Conservation (phyloP, 2,797 vertebrate genomes). For the Paramormyrops hopkinsi region DNA sequence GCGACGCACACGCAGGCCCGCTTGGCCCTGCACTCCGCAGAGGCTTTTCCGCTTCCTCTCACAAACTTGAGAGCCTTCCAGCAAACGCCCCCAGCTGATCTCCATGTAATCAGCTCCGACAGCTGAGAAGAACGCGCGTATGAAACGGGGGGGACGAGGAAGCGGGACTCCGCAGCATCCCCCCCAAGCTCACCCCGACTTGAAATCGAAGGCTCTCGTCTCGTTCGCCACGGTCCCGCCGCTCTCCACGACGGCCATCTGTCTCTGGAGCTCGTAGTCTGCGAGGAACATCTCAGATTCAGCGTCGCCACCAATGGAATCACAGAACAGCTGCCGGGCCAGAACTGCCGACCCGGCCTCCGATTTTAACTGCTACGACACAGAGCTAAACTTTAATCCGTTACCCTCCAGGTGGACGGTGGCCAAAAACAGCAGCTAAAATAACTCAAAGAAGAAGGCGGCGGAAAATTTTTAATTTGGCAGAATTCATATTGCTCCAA, state of each 20-base stretch:
- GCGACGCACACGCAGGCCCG: not conserved
- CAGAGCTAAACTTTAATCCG: not conserved
- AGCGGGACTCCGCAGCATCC: not conserved
- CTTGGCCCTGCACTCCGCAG: not conserved
- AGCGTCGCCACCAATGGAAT: not conserved
- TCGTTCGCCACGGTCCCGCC: slow-evolving; percentile 83
- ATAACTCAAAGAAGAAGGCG: not conserved
- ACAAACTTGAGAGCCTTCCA: not conserved
- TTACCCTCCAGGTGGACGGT: not conserved
- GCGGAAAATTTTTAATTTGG: not conserved
- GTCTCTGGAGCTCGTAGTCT: slow-evolving; percentile 96
- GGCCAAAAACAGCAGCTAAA: not conserved
- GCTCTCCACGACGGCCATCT: slow-evolving; percentile 74
- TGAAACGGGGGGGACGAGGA: not conserved
- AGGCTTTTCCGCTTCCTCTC: not conserved
- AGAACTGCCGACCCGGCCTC: not conserved
- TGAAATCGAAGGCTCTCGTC: slow-evolving; percentile 87
- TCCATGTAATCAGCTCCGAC: not conserved
- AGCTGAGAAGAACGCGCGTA: not conserved
- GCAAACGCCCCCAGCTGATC: not conserved
- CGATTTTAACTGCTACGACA: not conserved
- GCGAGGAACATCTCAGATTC: slow-evolving; percentile 30
- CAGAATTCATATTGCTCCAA: not conserved
- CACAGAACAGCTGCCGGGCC: not conserved
- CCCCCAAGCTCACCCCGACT: slow-evolving; percentile 73